Conservation (phyloP, 2,888 invertebrate species). For the Standfussiana lucernea region DNA sequence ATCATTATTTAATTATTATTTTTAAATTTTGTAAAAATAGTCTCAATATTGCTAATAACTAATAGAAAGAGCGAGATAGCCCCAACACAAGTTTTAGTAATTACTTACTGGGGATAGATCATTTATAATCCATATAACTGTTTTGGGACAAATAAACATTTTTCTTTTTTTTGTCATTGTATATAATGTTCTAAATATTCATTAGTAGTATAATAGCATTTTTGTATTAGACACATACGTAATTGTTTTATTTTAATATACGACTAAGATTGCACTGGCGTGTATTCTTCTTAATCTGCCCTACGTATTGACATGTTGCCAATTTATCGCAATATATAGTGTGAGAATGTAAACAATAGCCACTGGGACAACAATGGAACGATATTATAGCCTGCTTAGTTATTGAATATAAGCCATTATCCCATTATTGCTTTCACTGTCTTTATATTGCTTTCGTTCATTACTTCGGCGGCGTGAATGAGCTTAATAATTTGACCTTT, state of each 20-base stretch:
- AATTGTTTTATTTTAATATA: not conserved
- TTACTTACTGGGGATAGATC: too few relatives aligned
- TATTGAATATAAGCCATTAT: slow-evolving; percentile 34
- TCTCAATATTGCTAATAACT: too few relatives aligned
- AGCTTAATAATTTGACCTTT: not conserved
- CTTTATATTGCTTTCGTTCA: not conserved
- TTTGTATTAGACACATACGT: not conserved
- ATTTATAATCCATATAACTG: too few relatives aligned
- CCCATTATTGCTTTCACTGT: not conserved
- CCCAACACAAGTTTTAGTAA: too few relatives aligned
- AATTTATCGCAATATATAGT: slow-evolving; percentile 6
- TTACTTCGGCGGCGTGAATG: not conserved
- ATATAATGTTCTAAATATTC: not conserved
- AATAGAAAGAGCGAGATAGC: too few relatives aligned
- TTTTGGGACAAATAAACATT: too few relatives aligned
- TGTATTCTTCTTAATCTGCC: not conserved
- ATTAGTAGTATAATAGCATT: not conserved
- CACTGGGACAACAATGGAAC: slow-evolving; percentile 12
- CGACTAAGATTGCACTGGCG: too few relatives aligned
- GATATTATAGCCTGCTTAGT: slow-evolving; percentile 10
- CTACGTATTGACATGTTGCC: slow-evolving; percentile 16
- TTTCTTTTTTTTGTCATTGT: too few relatives aligned
- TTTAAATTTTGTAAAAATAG: too few relatives aligned
- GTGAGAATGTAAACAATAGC: slow-evolving; percentile 24
- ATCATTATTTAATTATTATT: too few relatives aligned